Evolutionary conservation across 2,113 vertebrate species (phyloP).

Genomic region (Dicentrarchus labrax): DNA sequence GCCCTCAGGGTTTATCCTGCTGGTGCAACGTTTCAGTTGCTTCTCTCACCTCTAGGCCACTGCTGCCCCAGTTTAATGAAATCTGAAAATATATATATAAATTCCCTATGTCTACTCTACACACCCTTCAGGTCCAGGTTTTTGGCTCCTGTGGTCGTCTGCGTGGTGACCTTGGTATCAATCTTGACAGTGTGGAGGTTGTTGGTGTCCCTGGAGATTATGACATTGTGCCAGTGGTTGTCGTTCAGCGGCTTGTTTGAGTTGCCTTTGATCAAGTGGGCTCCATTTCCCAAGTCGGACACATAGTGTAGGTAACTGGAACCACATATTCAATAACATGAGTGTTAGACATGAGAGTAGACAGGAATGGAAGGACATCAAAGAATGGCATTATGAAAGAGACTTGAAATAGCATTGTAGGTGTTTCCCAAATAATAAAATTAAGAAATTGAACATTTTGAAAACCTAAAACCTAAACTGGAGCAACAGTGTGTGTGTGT

Average conservation of each 20-base stretch:
- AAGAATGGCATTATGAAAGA: neutral
- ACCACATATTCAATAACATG: constrained; percentile 8
- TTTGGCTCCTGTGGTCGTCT: constrained; percentile 95
- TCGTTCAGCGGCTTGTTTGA: constrained; percentile 97
- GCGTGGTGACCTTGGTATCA: constrained; percentile 96
- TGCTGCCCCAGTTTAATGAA: constrained; percentile 22
- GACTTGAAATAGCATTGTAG: neutral
- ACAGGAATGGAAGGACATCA: neutral
- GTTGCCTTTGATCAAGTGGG: constrained; percentile 97
- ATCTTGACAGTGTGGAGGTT: constrained; percentile 98
- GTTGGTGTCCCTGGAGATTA: constrained; percentile 97
- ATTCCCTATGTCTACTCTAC: constrained; percentile 1
- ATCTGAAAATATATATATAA: neutral
- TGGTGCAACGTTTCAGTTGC: constrained; percentile 31
- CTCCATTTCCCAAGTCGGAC: constrained; percentile 96
- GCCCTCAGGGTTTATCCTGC: constrained; percentile 11
- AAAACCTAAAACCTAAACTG: no score
- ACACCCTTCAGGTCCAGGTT: constrained; percentile 97
- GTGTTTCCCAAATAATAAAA: neutral
- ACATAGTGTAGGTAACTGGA: constrained; percentile 95
- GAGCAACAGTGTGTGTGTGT: neutral
- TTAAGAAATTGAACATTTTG: no score
- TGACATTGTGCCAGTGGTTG: constrained; percentile 98
- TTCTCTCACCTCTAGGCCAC: constrained; percentile 19
- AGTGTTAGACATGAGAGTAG: neutral